A percentile compares a stretch with the other conserved stretches of the same genome.
Evolutionary conservation across 2,888 invertebrate species (phyloP).

Genomic region (Drosophila prolongata): DNA sequence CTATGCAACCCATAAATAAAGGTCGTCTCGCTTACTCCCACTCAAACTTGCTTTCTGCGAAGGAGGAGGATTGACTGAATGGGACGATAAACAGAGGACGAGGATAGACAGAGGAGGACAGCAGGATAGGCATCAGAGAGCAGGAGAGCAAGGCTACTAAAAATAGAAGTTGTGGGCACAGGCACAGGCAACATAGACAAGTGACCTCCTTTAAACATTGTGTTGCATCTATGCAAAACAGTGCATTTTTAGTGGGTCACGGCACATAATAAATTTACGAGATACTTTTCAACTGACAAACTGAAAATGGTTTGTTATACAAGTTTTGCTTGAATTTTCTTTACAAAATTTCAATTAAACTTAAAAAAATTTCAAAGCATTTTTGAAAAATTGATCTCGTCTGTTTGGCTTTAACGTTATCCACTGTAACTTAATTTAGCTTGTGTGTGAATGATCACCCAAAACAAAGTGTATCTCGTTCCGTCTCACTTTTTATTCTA

Average conservation of each 20-base stretch:
- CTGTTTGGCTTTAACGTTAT: background rate
- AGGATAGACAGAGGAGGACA: slow-evolving; percentile 4
- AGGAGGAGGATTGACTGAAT: background rate
- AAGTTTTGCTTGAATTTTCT: no score
- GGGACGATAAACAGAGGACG: background rate
- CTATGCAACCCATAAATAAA: slow-evolving; percentile 27
- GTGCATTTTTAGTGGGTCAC: slow-evolving; percentile 23
- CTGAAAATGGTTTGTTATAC: no score
- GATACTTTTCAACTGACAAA: background rate
- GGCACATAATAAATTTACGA: slow-evolving; percentile 1
- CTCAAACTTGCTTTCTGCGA: background rate
- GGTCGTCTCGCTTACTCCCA: slow-evolving; percentile 27
- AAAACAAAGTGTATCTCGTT: slow-evolving; percentile 11
- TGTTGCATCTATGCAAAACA: slow-evolving; percentile 18
- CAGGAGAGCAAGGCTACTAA: slow-evolving; percentile 20
- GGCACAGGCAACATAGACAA: slow-evolving; percentile 18
- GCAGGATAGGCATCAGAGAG: slow-evolving; percentile 11
- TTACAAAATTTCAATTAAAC: no score
- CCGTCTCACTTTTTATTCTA: slow-evolving; percentile 17
- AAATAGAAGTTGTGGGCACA: slow-evolving; percentile 20
- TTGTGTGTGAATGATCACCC: slow-evolving; percentile 26
- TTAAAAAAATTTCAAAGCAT: no score
- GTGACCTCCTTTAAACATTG: slow-evolving; percentile 20
- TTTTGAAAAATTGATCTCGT: no score
- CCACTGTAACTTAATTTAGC: slow-evolving; percentile 1